Percentiles rank a stretch among this genome's conserved stretches.
Evolutionary conservation across 2,888 invertebrate species (phyloP).

Genomic region (Rapana venosa): DNA sequence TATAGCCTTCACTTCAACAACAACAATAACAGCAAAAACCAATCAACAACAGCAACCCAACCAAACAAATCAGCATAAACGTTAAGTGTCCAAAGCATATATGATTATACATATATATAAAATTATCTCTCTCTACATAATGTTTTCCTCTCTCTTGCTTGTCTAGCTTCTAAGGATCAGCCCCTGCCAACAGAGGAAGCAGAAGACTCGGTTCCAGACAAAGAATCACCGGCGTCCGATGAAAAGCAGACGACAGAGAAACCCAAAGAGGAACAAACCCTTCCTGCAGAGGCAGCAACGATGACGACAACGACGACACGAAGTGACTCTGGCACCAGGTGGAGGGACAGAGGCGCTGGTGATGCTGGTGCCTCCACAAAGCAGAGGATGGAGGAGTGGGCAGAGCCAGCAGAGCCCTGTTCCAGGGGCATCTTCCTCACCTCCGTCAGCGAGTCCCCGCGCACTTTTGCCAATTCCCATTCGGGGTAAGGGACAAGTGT

Average conservation of each 20-base stretch:
- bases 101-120: no score
- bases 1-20: no score
- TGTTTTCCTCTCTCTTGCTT: no score
- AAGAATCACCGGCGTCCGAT: neutral
- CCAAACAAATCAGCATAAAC: no score
- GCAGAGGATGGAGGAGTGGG: neutral
- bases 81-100: no score
- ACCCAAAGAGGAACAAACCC: neutral
- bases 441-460: neutral
- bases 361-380: no score
- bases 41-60: no score
- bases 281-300: no score
- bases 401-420: neutral
- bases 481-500: neutral
- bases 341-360: neutral
- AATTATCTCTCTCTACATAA: no score
- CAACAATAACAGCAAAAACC: no score
- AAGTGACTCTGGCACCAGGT: neutral
- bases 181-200: no score
- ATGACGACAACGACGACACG: neutral
- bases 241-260: neutral
- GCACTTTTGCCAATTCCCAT: neutral
- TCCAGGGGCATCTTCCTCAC: constrained; percentile 8
- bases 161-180: no score
- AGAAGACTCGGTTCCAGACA: neutral